Conservation (phyloP, 1,140 invertebrate genomes). For the Halictus rubicundus region DNA sequence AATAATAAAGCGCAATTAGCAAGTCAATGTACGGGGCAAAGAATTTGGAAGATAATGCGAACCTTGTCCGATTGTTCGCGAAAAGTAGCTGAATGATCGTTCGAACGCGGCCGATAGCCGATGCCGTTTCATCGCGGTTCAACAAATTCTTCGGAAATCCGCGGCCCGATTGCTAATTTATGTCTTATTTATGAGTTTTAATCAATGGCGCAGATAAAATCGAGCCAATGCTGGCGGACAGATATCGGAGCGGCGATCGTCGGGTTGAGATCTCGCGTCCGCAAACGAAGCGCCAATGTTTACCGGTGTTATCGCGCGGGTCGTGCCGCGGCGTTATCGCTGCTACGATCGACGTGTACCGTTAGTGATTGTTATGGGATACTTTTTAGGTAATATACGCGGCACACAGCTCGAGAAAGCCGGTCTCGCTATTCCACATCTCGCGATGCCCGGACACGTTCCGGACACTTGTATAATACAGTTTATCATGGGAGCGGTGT, state of each 20-base stretch:
- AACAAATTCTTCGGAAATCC: neutral
- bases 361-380: constrained; percentile 55
- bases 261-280: neutral
- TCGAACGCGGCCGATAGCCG: too few relatives aligned
- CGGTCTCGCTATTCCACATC: neutral
- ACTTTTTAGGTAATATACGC: constrained; percentile 47
- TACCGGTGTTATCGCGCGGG: constrained; percentile 4
- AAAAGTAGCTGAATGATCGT: neutral
- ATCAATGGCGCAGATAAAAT: neutral
- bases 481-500: too few relatives aligned
- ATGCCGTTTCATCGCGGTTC: neutral
- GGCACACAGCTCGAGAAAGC: constrained; percentile 30
- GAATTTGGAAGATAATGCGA: neutral
- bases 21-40: neutral
- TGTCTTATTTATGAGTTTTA: constrained; percentile 14
- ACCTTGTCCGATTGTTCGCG: neutral
- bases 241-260: neutral
- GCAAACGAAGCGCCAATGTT: constrained; percentile 4
- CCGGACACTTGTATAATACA: neutral
- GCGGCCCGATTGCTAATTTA: constrained; percentile 18
- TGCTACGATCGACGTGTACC: constrained; percentile 41
- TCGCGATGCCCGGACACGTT: neutral
- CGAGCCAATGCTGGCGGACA: neutral
- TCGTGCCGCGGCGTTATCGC: constrained; percentile 33
- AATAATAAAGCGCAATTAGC: neutral